phyloP scores from a whole-genome alignment of 2,797 vertebrate species.

The Eleutherodactylus coqui region DNA sequence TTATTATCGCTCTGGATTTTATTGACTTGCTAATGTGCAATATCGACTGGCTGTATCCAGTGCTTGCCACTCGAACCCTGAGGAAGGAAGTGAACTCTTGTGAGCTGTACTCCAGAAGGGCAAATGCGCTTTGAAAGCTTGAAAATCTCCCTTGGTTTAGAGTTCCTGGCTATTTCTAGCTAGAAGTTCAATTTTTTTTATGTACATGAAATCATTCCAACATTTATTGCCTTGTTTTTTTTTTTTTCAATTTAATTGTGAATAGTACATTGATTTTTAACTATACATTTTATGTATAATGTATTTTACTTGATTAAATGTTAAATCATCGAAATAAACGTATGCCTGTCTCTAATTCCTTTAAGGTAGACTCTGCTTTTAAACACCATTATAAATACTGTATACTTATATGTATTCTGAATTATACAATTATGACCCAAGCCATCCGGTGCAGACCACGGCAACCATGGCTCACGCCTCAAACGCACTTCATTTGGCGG shows the following conservation, averaged over 20 bases:
- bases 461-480: too few species aligned
- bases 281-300: slow-evolving; percentile 46
- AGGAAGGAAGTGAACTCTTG: slow-evolving; percentile 16
- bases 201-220: slow-evolving; percentile 63
- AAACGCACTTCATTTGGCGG: too few species aligned
- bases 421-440: too few species aligned
- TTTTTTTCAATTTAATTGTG: slow-evolving; percentile 49
- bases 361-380: background rate
- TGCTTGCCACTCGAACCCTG: background rate
- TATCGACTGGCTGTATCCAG: slow-evolving; percentile 30
- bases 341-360: background rate
- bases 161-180: background rate
- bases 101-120: slow-evolving; percentile 23
- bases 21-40: slow-evolving; percentile 37
- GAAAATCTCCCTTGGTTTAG: slow-evolving; percentile 20
- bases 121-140: slow-evolving; percentile 18
- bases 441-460: too few species aligned
- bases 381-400: background rate
- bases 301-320: slow-evolving; percentile 50
- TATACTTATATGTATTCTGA: background rate
- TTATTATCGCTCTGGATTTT: slow-evolving; percentile 12
- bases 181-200: background rate
- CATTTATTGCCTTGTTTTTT: slow-evolving; percentile 54
- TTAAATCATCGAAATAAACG: slow-evolving; percentile 27
- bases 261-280: slow-evolving; percentile 52